Conservation (phyloP, 2,888 invertebrate genomes). For the Apantesis nais region DNA sequence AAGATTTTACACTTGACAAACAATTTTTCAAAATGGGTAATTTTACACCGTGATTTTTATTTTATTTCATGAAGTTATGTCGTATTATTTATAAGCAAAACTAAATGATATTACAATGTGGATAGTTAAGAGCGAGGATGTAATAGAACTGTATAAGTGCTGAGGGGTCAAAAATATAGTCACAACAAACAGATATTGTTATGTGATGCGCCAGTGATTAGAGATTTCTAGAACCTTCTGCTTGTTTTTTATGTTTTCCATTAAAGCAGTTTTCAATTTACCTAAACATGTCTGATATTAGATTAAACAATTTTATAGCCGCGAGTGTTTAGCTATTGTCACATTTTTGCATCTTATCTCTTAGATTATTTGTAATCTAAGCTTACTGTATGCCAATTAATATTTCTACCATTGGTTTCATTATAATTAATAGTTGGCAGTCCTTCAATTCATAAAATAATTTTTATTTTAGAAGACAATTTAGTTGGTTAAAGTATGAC, state of each 20-base stretch:
- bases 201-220: not conserved
- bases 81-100: not conserved
- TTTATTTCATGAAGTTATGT: not conserved
- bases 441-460: not conserved
- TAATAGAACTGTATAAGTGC: not conserved
- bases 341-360: not conserved
- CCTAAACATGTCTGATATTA: not conserved
- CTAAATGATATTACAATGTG: not conserved
- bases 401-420: not conserved
- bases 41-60: too few relatives aligned
- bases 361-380: too few relatives aligned
- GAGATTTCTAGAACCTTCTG: not conserved
- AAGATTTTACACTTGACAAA: too few relatives aligned
- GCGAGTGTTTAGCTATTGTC: not conserved
- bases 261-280: not conserved
- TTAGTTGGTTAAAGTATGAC: not conserved
- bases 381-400: not conserved
- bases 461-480: not conserved
- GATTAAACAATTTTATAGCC: not conserved
- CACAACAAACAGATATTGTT: not conserved
- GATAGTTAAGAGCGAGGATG: not conserved
- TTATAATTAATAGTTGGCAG: not conserved
- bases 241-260: not conserved
- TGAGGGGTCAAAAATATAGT: not conserved
- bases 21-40: too few relatives aligned